These are phyloP conservation scores for Rhimphoctona megacephalus DNA, from an alignment of 2,888 invertebrate genomes.

Conservation along the genomic window DNA sequence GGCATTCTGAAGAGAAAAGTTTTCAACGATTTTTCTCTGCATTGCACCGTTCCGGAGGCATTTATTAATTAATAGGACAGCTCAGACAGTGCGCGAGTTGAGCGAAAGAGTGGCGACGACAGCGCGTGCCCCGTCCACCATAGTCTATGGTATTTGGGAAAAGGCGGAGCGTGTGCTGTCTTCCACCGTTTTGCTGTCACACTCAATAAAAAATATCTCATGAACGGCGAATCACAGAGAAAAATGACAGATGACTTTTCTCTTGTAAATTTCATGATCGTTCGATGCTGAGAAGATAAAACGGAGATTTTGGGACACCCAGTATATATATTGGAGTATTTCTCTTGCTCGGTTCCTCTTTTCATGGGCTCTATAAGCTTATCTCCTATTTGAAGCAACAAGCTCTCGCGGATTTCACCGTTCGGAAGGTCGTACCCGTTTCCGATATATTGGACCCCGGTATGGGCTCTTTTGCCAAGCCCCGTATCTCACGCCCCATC, in stretches of 20 bases:
- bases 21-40: background rate
- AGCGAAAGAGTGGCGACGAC: background rate
- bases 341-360: constrained; percentile 5
- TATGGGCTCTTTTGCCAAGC: background rate
- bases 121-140: too few relatives aligned
- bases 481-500: constrained; percentile 31
- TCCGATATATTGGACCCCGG: constrained; percentile 56
- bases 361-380: constrained; percentile 42
- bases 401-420: background rate
- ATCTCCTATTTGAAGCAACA: constrained; percentile 23
- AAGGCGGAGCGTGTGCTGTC: background rate
- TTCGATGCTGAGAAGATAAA: background rate
- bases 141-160: too few relatives aligned
- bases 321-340: background rate
- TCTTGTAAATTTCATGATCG: background rate
- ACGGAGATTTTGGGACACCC: background rate
- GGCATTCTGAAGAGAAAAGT: background rate
- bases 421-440: constrained; percentile 23
- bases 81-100: background rate
- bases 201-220: background rate
- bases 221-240: background rate
- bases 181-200: background rate
- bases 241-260: background rate
- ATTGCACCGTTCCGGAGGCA: background rate
- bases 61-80: background rate